Evolutionary conservation across 2,113 vertebrate genomes (phyloP), one percentile per base, ranked within the genome.

Genomic region (Spea bombifrons): DNA sequence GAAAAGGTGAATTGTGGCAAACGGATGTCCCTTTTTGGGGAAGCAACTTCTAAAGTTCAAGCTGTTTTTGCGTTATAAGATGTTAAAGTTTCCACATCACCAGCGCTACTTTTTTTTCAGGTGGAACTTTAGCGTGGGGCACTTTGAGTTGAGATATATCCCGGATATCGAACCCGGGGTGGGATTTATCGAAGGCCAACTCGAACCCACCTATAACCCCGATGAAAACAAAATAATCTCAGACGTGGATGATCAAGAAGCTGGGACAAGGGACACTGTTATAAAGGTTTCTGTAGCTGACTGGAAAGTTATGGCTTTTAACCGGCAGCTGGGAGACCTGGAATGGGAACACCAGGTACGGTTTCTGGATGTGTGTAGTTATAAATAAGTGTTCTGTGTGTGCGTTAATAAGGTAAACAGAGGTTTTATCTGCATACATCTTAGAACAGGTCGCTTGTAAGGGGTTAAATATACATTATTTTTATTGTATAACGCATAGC

Each of bases 51-150:
- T 30, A 30, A 30, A 30, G n/a, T n/a, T n/a, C n/a, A n/a, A n/a
- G n/a, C n/a, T n/a, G n/a, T n/a, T n/a, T n/a, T n/a, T n/a, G n/a
- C n/a, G n/a, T n/a, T n/a, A n/a, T n/a, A n/a, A n/a, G n/a, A n/a
- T n/a, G n/a, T n/a, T n/a, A n/a, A n/a, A n/a, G n/a, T n/a, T n/a
- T n/a, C n/a, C n/a, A n/a, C n/a, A n/a, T n/a, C n/a, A n/a, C n/a
- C n/a, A n/a, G n/a, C n/a, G n/a, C n/a, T n/a, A n/a, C n/a, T n/a
- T n/a, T n/a, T n/a, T n/a, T n/a, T n/a, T n/a, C n/a, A n/a, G n/a
- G n/a, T n/a, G 97, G 97, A 99, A 99, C 92, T 99, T 99, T 91
- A 99, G 97, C 3, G 97, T 99, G 63, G 97, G 97, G 67, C 30
- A 95, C 91, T 99, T 96, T 75, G 95, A 99, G 89, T 91, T 99